Base-by-base conservation (phyloP, 2,888 invertebrate species). In the Selenia dentaria region DNA sequence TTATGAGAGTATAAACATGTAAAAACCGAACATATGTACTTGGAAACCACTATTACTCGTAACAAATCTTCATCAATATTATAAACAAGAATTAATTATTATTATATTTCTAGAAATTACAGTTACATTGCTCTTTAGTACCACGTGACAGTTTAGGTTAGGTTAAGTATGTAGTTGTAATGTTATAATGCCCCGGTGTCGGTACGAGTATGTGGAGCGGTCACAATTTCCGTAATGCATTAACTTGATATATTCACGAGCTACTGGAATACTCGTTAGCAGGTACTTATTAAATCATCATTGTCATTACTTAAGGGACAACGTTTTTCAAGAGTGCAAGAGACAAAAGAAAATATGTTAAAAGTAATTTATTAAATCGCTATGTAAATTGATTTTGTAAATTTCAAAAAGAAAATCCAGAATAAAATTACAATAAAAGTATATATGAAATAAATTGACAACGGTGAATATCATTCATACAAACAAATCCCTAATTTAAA, bases 221-320 rank as follows among this genome's bases (percentile, higher is more conserved):
- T 54, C 57, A 63, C 56, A 54, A 62, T 62, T 62, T 59, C 54
- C 51, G 54, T 37, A 48, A 44, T 20, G 16, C 50, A 50, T 59
- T 56, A 36, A 39, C 27, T 39, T 46, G 35, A 39, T 35, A 33
- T 38, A 42, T 42, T 29, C 47, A 36, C 14, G 0, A 6, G 8
- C 6, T 24, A 33, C 9, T 10, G 20, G 18, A 39, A 32, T 32
- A 26, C 14, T 16, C 18, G 10, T 33, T n/a, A 26, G 20, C 8
- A 13, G 12, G 27, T 20, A 14, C 1, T 29, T 34, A 34, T 34
- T 28, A 5, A 18, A 33, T 33, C 31, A 16, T 39, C n/a, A n/a
- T n/a, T n/a, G n/a, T n/a, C n/a, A n/a, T n/a, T n/a, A n/a, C n/a
- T n/a, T n/a, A n/a, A n/a, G n/a, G n/a, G n/a, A n/a, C n/a, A n/a